Percentiles rank a stretch among this genome's conserved stretches.
Conservation (phyloP, 2,113 vertebrate species). For the Dunckerocampus dactyliophorus region DNA sequence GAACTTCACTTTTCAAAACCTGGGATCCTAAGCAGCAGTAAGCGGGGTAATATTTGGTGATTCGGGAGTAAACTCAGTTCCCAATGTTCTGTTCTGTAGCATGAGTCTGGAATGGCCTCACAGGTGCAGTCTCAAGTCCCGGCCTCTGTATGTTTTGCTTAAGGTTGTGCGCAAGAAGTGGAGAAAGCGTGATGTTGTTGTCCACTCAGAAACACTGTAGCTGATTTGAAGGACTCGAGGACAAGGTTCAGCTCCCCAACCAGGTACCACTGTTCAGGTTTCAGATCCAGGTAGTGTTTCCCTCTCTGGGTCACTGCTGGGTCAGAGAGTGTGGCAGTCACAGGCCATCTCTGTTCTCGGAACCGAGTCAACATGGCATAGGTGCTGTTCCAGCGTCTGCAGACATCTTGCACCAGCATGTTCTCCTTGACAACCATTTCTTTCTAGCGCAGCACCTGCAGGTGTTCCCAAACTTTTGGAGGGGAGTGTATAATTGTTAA, state of each 20-base stretch:
- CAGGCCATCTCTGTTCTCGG: slow-evolving; percentile 17
- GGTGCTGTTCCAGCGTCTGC: slow-evolving; percentile 7
- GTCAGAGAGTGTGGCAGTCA: slow-evolving; percentile 14
- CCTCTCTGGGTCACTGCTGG: slow-evolving; percentile 11
- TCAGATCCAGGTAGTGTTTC: slow-evolving; percentile 14
- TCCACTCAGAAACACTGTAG: not conserved
- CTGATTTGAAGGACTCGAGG: not conserved
- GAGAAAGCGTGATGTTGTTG: not conserved
- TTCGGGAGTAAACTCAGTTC: not conserved
- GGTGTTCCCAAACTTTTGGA: too few relatives aligned
- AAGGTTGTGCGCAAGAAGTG: not conserved
- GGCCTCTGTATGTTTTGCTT: not conserved
- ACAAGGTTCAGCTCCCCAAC: slow-evolving; percentile 9
- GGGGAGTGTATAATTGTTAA: too few relatives aligned
- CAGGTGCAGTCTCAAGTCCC: not conserved
- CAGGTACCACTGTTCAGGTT: slow-evolving; percentile 17
- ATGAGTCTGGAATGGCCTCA: not conserved
- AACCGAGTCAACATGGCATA: slow-evolving; percentile 11
- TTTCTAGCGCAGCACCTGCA: not conserved
- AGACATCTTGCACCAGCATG: slow-evolving; percentile 17
- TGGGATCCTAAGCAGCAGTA: slow-evolving; percentile 4
- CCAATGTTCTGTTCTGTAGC: not conserved
- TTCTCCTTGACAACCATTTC: slow-evolving; percentile 7
- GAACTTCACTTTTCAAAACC: not conserved
- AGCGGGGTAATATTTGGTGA: not conserved